phyloP scores from a whole-genome alignment of 2,797 vertebrate genomes.

The Loriculus beryllinus region DNA sequence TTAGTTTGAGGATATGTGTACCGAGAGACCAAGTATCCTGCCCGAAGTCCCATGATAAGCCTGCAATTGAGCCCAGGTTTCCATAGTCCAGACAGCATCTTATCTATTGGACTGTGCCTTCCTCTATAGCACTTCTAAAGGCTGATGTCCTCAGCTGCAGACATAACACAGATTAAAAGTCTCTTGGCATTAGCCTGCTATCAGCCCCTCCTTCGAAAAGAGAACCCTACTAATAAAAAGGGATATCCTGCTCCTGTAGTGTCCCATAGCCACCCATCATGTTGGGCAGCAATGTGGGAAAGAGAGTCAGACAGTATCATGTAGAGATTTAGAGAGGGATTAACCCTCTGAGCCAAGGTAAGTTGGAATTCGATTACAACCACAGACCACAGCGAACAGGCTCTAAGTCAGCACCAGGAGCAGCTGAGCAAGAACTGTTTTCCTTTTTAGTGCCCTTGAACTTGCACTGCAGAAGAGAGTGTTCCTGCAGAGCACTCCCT shows the following conservation, averaged over 20 bases:
- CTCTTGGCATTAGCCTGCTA: not conserved
- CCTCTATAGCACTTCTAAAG: not conserved
- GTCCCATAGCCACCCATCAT: not conserved
- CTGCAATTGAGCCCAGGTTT: not conserved
- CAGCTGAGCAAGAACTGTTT: not conserved
- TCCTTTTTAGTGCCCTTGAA: not conserved
- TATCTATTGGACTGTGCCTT: not conserved
- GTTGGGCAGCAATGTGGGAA: accelerated
- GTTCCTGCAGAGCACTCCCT: accelerated
- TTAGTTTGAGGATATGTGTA: not conserved
- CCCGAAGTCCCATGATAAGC: not conserved
- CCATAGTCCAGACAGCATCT: not conserved
- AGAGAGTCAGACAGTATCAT: not conserved
- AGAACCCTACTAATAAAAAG: not conserved
- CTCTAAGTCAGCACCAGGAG: not conserved
- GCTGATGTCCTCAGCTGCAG: not conserved
- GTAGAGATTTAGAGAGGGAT: not conserved
- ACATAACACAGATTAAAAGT: accelerated
- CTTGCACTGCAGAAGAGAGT: not conserved
- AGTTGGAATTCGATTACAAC: not conserved
- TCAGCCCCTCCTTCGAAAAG: not conserved
- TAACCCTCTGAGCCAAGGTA: not conserved
- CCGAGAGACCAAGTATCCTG: not conserved
- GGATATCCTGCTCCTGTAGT: not conserved
- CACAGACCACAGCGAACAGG: accelerated